Evolutionary conservation across 2,797 vertebrate genomes (phyloP).

Genomic region (Hirundo rustica): DNA sequence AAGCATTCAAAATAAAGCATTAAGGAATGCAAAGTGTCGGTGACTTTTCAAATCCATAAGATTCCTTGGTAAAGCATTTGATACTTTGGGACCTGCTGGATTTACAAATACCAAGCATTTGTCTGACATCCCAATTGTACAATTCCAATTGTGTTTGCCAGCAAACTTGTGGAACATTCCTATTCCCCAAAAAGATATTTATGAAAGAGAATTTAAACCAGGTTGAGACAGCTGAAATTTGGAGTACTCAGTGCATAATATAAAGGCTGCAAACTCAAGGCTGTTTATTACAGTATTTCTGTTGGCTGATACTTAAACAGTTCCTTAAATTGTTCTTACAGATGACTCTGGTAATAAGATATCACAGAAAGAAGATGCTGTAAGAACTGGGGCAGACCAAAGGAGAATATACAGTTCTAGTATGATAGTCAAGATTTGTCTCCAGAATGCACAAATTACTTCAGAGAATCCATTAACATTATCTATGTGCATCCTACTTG

Average conservation of each 20-base stretch:
- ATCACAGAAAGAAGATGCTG: background rate
- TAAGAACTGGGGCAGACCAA: background rate
- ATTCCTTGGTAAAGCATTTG: background rate
- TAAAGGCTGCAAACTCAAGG: background rate
- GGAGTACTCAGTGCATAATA: background rate
- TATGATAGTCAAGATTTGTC: background rate
- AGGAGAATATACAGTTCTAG: background rate
- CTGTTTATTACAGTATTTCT: background rate
- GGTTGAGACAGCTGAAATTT: background rate
- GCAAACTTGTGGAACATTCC: background rate
- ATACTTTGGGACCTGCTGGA: background rate
- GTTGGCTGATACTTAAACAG: background rate
- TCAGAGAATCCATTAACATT: background rate
- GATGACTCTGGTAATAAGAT: background rate
- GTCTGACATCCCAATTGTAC: background rate
- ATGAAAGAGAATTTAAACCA: background rate
- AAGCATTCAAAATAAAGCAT: background rate
- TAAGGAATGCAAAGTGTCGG: background rate
- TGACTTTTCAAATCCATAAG: background rate
- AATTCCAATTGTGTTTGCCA: background rate
- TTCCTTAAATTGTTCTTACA: background rate
- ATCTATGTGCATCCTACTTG: background rate
- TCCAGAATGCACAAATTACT: background rate
- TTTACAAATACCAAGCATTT: background rate
- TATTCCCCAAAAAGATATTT: background rate